Percentiles rank a stretch among this genome's conserved stretches.
Evolutionary conservation across 2,797 vertebrate genomes (phyloP).

Genomic region (Oreortyx pictus): DNA sequence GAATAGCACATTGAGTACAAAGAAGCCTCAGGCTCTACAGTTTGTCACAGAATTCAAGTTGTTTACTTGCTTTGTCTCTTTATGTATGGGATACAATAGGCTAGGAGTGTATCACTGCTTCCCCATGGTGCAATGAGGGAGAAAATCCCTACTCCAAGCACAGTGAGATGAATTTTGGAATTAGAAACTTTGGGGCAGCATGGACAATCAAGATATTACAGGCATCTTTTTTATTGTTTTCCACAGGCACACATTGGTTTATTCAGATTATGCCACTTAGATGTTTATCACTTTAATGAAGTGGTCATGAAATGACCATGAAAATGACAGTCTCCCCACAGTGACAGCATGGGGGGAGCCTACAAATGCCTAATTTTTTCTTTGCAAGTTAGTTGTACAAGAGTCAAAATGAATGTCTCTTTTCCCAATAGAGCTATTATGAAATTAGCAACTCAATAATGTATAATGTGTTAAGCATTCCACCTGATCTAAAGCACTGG

Average conservation of each 20-base stretch:
- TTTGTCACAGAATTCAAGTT: neutral
- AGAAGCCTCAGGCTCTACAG: neutral
- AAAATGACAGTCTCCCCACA: neutral
- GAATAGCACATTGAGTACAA: neutral
- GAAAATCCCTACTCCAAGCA: rapidly evolving
- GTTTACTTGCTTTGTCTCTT: neutral
- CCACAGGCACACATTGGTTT: rapidly evolving
- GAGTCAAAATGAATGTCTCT: neutral
- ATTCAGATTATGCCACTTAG: neutral
- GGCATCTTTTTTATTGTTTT: rapidly evolving
- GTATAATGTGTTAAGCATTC: neutral
- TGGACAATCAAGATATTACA: neutral
- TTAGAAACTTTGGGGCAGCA: neutral
- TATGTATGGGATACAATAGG: rapidly evolving
- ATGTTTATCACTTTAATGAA: rapidly evolving
- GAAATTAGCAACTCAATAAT: neutral
- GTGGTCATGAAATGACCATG: neutral
- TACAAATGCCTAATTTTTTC: neutral
- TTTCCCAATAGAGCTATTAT: neutral
- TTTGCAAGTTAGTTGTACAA: neutral
- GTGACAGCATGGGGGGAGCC: rapidly evolving
- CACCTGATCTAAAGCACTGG: neutral
- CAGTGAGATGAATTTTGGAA: neutral
- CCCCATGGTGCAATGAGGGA: neutral
- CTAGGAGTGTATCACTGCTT: rapidly evolving